Evolutionary conservation across 2,888 invertebrate genomes (phyloP), one percentile per base, ranked within the genome.

Genomic region (Gisinianus flammeolus): DNA sequence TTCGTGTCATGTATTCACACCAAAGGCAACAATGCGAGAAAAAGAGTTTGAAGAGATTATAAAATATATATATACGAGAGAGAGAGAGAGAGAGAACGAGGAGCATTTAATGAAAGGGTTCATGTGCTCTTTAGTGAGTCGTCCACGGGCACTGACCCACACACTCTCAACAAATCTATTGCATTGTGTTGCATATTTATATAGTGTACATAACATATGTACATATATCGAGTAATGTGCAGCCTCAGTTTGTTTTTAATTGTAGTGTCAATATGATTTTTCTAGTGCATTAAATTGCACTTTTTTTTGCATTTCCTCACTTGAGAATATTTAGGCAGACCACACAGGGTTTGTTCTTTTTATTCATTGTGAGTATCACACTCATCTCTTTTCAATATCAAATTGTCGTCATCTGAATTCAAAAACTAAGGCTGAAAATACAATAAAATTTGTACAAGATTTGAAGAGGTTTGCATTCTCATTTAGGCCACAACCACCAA

Each of bases 101-200:
- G 19, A 16, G 44, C 44, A 44, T 19, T 16, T 62, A 26, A 62
- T 26, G 26, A 16, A 62, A 58, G 35, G 68, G 68, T 67, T 68
- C 35, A 35, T 33, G 68, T 68, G 28, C 68, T 68, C 68, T 68
- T 71, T 52, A 56, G 71, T 58, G 58, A 56, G 71, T 24, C 31
- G 54, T 56, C 22, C 16, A n/a, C 71, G 71, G 71, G 26, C 71
- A 58, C 56, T 71, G 71, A 71, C 71, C 71, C 71, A 71, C 30
- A 56, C 35, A 31, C 5, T 22, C 22, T 30, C 22, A 30, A 31
- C 54, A 26, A 71, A 54, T 71, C 31, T 30, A 54, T n/a, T 58
- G 12, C 71, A 71, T 68, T 68, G 26, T 64, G 26, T 62, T 26
- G 28, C 62, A 62, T 62, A 26, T 44, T 44, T 44, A 6, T 35